Percentiles rank a stretch among this genome's conserved stretches.
Evolutionary conservation across 2,113 vertebrate species (phyloP).

Genomic region (Vulpes vulpes): DNA sequence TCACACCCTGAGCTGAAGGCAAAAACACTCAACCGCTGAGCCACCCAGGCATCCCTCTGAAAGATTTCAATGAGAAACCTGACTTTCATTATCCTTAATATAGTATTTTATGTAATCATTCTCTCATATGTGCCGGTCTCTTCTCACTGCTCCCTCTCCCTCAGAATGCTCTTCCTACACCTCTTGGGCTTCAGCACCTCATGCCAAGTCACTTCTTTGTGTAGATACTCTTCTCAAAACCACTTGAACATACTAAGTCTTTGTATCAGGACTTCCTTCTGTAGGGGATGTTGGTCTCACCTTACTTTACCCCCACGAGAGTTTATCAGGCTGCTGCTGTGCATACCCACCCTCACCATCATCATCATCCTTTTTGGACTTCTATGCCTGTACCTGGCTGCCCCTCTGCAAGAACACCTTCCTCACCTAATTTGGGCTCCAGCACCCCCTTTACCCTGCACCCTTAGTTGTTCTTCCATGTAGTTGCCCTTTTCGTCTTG

Average conservation of each 20-base stretch:
- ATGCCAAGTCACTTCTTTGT: background rate
- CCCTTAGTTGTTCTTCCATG: background rate
- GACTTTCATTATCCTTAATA: background rate
- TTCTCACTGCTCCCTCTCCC: background rate
- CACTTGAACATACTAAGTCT: background rate
- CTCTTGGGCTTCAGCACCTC: background rate
- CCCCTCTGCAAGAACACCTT: background rate
- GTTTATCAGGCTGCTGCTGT: background rate
- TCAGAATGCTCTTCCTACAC: background rate
- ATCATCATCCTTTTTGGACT: background rate
- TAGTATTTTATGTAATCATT: background rate
- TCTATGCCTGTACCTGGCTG: background rate
- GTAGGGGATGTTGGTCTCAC: background rate
- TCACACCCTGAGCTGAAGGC: too few species aligned
- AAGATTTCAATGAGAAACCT: background rate
- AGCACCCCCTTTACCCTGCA: background rate
- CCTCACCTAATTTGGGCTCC: background rate
- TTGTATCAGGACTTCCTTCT: background rate
- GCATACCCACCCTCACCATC: background rate
- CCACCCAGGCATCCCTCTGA: too few species aligned
- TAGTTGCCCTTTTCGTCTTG: background rate
- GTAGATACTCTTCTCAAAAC: background rate
- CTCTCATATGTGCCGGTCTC: background rate
- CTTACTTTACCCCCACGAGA: background rate
- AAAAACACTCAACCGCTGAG: too few species aligned